Conservation (phyloP, 2,113 vertebrate genomes). For the Thermophis baileyi region DNA sequence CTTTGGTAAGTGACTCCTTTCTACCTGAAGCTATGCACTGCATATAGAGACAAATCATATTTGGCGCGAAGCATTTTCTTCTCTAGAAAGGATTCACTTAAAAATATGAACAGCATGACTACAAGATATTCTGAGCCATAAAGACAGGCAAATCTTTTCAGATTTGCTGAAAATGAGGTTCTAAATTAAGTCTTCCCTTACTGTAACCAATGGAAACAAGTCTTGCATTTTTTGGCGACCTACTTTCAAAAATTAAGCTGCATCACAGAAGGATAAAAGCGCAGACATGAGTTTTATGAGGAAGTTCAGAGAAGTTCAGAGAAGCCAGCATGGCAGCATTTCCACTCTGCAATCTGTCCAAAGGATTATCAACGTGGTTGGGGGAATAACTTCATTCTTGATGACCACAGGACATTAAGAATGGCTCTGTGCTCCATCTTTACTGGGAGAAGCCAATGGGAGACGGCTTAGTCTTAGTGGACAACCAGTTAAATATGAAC, state of each 20-base stretch:
- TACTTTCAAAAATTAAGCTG: slow-evolving; percentile 4
- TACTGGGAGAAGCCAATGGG: too few species aligned
- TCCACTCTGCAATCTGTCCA: not conserved
- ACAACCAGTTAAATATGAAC: too few species aligned
- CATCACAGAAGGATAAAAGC: not conserved
- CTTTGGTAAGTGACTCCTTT: not conserved
- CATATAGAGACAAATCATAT: not conserved
- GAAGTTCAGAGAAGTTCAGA: not conserved
- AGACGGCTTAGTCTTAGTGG: too few species aligned
- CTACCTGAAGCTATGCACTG: not conserved
- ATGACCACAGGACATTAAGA: not conserved
- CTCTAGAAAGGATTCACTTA: not conserved
- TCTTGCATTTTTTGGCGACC: not conserved
- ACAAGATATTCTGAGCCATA: not conserved
- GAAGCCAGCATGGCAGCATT: accelerated
- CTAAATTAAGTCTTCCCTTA: slow-evolving; percentile 4
- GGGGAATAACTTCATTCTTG: not conserved
- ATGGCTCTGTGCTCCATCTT: too few species aligned
- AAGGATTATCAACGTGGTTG: not conserved
- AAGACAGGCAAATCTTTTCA: not conserved
- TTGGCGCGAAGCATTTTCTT: not conserved
- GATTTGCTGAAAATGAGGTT: not conserved
- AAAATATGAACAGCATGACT: not conserved
- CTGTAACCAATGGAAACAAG: slow-evolving; percentile 6
- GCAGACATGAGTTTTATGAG: not conserved